phyloP scores from a whole-genome alignment of 2,797 vertebrate species.

The Sebastes cheni region DNA sequence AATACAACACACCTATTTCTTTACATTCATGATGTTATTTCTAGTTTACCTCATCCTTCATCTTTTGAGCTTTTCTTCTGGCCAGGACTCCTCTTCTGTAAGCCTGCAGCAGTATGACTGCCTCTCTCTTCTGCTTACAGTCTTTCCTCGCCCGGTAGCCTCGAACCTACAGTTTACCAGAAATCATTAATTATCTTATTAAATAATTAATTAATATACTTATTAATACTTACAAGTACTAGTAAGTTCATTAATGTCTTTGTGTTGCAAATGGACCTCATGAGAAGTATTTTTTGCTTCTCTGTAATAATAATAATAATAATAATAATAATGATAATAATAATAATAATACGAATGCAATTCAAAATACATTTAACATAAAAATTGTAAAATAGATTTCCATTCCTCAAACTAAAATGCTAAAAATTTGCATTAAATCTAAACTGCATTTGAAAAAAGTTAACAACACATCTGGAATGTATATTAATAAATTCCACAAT shows the following conservation, averaged over 20 bases:
- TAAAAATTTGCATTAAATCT: background rate
- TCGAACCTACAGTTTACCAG: constrained; percentile 71
- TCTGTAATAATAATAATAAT: background rate
- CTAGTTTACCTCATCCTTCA: constrained; percentile 71
- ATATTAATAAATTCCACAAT: background rate
- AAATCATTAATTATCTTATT: background rate
- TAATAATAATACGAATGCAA: background rate
- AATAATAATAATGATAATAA: background rate
- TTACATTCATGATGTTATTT: background rate
- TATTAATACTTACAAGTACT: background rate
- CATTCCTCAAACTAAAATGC: background rate
- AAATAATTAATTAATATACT: background rate
- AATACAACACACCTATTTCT: background rate
- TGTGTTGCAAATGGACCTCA: background rate
- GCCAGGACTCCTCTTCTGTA: constrained; percentile 83
- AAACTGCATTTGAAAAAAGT: too few species aligned
- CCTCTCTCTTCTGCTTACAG: constrained; percentile 75
- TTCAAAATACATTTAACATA: background rate
- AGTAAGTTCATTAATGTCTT: background rate
- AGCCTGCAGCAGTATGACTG: constrained; percentile 83
- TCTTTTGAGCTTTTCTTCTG: constrained; percentile 66
- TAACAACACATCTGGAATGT: background rate
- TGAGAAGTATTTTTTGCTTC: background rate
- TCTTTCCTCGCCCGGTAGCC: constrained; percentile 81
- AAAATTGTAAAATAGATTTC: background rate